Base-by-base conservation (phyloP, 2,797 vertebrate genomes). In the Peromyscus nudipes region DNA sequence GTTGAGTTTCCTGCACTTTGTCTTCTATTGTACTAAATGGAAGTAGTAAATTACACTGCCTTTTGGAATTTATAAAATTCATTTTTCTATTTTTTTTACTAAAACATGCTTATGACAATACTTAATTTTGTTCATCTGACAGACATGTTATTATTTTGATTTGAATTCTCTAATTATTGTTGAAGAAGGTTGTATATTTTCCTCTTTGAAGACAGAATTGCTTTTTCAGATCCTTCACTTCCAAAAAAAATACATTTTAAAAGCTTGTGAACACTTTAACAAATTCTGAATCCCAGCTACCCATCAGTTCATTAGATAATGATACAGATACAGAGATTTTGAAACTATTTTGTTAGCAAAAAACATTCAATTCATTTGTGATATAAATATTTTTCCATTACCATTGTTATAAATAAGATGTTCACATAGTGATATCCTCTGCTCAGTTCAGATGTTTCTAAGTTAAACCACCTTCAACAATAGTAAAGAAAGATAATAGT, bases 1-100 rank as follows among this genome's bases (percentile, higher is more conserved):
- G 84, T 83, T 91, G 25, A 91, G 43, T 75, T 81, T 77, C 65
- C 8, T 79, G 8, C 0, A 86, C 89, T 95, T 86, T 77, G 88
- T 55, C 25, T 7, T 6, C 21, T 9, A n/a, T 1, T 67, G 3
- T 69, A 25, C 25, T 55, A 94, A 85, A 94, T 69, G 4, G 0
- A 43, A 10, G 4, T 40, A 89, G n/a, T 14, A 92, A 88, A 60
- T 71, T 62, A 81, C 12, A 92, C 1, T 84, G 10, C 29, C 23
- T 82, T 71, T 75, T 91, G 8, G 0, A 83, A 83, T 69, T 84
- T 23, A 55, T 62, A 86, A 55, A 69, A 64, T 69, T 52, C 60
- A 64, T 91, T 65, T 64, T 43, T 21, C 27, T 27, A 57, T 75
- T 69, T 76, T 80, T 84, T 21, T 84, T 21, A 71, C 0, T 11